Conservation (phyloP, 2,888 invertebrate genomes). For the Hypena proboscidalis region DNA sequence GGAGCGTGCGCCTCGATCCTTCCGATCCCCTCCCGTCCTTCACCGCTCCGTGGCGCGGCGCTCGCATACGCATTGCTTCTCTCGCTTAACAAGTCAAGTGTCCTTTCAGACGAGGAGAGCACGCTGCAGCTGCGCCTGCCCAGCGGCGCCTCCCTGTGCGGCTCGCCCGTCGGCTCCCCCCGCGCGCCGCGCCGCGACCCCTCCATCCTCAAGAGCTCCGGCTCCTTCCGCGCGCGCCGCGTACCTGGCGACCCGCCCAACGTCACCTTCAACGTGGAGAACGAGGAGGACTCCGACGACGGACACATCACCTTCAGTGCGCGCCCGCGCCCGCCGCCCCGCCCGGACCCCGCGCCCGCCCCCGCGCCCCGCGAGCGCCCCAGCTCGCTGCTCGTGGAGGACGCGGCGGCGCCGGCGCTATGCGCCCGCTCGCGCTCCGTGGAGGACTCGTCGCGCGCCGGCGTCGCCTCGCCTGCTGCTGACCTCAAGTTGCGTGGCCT, state of each 20-base stretch:
- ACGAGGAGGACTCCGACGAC: constrained; percentile 73
- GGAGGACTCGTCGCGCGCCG: constrained; percentile 66
- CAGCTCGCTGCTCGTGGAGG: constrained; percentile 60
- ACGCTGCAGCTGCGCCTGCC: constrained; percentile 58
- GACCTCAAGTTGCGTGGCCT: constrained; percentile 66
- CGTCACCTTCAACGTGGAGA: constrained; percentile 81
- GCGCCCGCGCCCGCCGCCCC: constrained; percentile 49
- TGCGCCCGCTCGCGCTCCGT: constrained; percentile 68
- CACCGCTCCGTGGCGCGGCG: constrained; percentile 19
- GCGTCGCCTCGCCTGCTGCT: constrained; percentile 54
- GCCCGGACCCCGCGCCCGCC: constrained; percentile 37
- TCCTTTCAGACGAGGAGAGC: constrained; percentile 75
- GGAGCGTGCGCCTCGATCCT: constrained; percentile 1
- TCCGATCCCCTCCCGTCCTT: constrained; percentile 21
- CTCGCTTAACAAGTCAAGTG: constrained; percentile 40
- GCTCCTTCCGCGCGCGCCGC: constrained; percentile 59
- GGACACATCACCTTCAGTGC: constrained; percentile 78
- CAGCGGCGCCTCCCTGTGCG: constrained; percentile 42
- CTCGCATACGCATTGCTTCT: constrained; percentile 11
- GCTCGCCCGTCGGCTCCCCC: constrained; percentile 55
- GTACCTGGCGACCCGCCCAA: constrained; percentile 61
- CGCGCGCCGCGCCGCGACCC: constrained; percentile 62
- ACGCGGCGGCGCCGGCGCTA: constrained; percentile 41
- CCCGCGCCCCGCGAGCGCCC: constrained; percentile 57
- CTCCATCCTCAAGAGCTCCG: constrained; percentile 63